Evolutionary conservation across 1,140 invertebrate species (phyloP), one percentile per base, ranked within the genome.

Genomic region (Diprion similis): DNA sequence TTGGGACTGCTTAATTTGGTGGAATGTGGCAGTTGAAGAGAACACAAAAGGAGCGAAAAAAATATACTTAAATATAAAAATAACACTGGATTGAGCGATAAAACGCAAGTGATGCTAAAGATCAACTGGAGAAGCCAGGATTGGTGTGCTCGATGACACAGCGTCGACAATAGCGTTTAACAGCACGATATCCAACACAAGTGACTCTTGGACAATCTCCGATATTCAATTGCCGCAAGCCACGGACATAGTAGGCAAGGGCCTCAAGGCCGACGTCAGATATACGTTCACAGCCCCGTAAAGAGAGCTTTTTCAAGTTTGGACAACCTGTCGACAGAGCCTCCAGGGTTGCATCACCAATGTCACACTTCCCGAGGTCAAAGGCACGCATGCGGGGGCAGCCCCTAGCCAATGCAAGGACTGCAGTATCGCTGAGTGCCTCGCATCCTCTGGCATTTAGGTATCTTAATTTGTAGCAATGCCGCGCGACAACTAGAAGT

Each of bases 121-220:
- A 77, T 82, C 78, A 87, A 72, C 85, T 87, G 13, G 81, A 97
- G 85, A 98, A 97, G 37, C 95, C 96, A 66, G 96, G 96, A 88
- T 98, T 97, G 0, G 96, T 97, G 81, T 98, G 96, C 85, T 98
- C 96, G 77, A 98, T 98, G 71, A 98, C 94, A 85, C 96, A 97
- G 77, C 94, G 88, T 80, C 95, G 94, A 84, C 96, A 97, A 82
- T 95, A 96, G 81, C 95, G 95, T 83, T 97, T 97, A 17, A 98
- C 95, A 1, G 95, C 95, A 78, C 94, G 89, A 84, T 97, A 98
- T 0, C 96, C 96, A 80, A 97, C 92, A 45, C 95, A 87, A 0
- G 95, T 95, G 70, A 97, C 94, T 77, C 94, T 93, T 0, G 84
- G 78, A 78, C 96, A 97, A 85, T 97, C 96, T 81, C 97, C 96